Conservation (phyloP, 2,797 vertebrate genomes). For the Limnodromus scolopaceus region DNA sequence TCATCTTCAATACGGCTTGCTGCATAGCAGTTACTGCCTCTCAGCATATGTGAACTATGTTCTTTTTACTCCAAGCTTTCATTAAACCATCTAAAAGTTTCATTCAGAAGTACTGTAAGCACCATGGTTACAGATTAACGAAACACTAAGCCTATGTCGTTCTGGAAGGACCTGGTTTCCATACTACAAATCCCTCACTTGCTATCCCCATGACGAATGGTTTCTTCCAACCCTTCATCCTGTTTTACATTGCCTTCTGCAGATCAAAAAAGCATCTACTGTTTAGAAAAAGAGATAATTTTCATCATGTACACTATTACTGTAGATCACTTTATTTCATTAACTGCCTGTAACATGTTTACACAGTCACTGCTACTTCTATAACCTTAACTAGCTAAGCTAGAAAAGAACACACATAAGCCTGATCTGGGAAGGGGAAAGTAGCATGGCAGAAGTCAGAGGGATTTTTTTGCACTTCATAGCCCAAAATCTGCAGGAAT, state of each 20-base stretch:
- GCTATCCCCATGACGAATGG: fast-evolving
- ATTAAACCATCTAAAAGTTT: not conserved
- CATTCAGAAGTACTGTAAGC: not conserved
- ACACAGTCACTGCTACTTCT: not conserved
- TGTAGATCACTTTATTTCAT: not conserved
- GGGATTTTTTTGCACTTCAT: not conserved
- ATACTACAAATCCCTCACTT: not conserved
- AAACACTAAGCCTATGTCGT: not conserved
- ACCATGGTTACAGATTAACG: not conserved
- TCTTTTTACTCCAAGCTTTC: not conserved
- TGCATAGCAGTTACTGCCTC: not conserved
- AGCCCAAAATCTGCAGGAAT: not conserved
- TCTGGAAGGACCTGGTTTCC: not conserved
- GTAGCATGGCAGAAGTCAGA: not conserved
- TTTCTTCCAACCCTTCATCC: not conserved
- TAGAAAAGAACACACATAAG: not conserved
- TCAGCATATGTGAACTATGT: not conserved
- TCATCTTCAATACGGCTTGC: not conserved
- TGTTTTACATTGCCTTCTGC: not conserved
- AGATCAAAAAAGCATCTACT: not conserved
- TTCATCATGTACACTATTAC: not conserved
- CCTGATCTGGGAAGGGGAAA: not conserved
- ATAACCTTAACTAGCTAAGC: not conserved
- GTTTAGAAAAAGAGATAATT: not conserved
- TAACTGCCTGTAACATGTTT: not conserved